phyloP scores from a whole-genome alignment of 2,113 vertebrate genomes.

The Oreotragus oreotragus region DNA sequence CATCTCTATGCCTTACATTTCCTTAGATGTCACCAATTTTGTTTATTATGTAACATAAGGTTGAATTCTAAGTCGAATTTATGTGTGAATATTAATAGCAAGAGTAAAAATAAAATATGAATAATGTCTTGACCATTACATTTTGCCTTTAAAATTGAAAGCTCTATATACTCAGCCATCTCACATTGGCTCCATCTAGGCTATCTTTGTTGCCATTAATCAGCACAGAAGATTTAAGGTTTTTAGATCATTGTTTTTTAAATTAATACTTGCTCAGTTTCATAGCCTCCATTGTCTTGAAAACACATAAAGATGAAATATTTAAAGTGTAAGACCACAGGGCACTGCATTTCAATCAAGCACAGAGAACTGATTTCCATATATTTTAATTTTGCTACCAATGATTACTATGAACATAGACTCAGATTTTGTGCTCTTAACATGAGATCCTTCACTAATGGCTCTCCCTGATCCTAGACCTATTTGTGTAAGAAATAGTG shows the following conservation, averaged over 20 bases:
- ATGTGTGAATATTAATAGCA: background rate
- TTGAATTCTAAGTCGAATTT: slow-evolving; percentile 13
- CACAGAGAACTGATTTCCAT: background rate
- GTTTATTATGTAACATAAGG: background rate
- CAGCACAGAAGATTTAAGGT: background rate
- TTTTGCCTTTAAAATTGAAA: background rate
- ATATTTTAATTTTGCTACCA: background rate
- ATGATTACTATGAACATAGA: background rate
- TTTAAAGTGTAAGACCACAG: background rate
- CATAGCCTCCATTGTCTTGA: background rate
- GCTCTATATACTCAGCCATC: background rate
- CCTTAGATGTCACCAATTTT: slow-evolving; percentile 3
- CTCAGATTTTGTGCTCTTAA: background rate
- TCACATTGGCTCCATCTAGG: background rate
- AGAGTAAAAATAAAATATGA: slow-evolving; percentile 30
- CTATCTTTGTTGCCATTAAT: background rate
- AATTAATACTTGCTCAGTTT: background rate
- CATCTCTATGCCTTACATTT: slow-evolving; percentile 13
- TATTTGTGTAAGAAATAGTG: background rate
- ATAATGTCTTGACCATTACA: background rate
- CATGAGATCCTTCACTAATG: background rate
- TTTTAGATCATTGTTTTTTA: background rate
- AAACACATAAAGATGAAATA: slow-evolving; percentile 12
- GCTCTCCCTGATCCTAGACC: background rate
- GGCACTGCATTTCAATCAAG: background rate